Evolutionary conservation across 1,140 invertebrate genomes (phyloP), one percentile per base, ranked within the genome.

Genomic region (Eriocheir sinensis): DNA sequence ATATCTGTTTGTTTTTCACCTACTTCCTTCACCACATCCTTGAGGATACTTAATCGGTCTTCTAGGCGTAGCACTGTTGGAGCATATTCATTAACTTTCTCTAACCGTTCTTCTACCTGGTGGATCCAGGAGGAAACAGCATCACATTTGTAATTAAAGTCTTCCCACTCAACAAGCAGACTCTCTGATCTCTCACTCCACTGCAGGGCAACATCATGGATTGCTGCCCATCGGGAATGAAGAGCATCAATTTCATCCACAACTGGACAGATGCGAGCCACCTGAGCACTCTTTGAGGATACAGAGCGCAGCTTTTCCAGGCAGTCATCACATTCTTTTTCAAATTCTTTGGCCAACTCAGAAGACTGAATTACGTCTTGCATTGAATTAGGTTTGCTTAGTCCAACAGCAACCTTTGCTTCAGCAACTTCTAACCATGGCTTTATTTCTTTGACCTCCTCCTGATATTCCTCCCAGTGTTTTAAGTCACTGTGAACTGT

Each of bases 341-440:
- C 97, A 96, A 99, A 97, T 60, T 95, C 91, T 96, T 97, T 97
- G 48, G 98, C 98, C 95, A 97, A 97, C 93, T 98, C 97, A 96
- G 98, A 97, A 96, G 98, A 97, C 96, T 98, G 97, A 94, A 98
- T 97, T 0, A 98, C 98, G 97, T 99, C 98, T 95, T 98, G 96
- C 36, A 99, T 97, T 85, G 97, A 98, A 1, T 96, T 94, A 95
- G 95, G 98, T 98, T 96, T 97, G 4, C 96, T 97, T 72, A 98
- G 96, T 89, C 98, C 98, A 95, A 97, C 96, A 91, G 98, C 97
- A 44, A 98, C 97, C 96, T 98, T 98, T 17, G 98, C 97, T 97
- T 99, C 98, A 36, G 98, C 98, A 96, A 98, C 97, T 96, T 99
- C 98, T 92, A 99, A 97, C 98, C 98, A 99, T 2, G 98, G 98